phyloP scores from a whole-genome alignment of 2,797 vertebrate genomes.

The Thamnophis elegans region DNA sequence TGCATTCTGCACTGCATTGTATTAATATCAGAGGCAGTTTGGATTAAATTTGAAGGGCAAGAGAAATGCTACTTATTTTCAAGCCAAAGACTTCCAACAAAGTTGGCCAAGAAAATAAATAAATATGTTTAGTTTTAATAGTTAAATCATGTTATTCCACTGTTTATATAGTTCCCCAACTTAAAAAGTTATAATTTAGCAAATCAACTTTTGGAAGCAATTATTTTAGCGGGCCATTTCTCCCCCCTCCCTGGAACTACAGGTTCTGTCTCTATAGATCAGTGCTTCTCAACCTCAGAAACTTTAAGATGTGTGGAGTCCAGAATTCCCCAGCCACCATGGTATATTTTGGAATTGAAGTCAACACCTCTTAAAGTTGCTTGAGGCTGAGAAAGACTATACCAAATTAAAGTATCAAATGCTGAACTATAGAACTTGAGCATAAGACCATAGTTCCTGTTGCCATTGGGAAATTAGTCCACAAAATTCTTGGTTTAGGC shows the following conservation, averaged over 20 bases:
- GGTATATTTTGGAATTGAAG: not conserved
- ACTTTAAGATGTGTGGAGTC: not conserved
- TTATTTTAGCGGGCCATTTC: not conserved
- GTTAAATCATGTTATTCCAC: not conserved
- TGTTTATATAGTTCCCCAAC: not conserved
- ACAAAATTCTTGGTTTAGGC: not conserved
- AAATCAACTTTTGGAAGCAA: not conserved
- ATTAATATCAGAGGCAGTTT: not conserved
- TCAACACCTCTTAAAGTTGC: not conserved
- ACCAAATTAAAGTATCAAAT: not conserved
- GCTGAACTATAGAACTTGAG: not conserved
- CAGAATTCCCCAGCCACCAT: not conserved
- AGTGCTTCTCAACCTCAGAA: not conserved
- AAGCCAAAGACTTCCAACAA: not conserved
- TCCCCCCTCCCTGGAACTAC: rapidly evolving
- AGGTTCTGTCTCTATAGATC: not conserved
- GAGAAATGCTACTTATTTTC: not conserved
- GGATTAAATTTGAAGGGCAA: not conserved
- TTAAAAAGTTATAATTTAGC: not conserved
- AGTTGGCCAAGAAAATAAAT: not conserved
- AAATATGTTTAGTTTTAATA: not conserved
- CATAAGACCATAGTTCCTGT: not conserved
- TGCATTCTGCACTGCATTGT: not conserved
- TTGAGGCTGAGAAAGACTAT: not conserved
- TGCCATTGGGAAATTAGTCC: not conserved